Conservation (phyloP, 1,140 invertebrate genomes). For the Drosophila burlai region DNA sequence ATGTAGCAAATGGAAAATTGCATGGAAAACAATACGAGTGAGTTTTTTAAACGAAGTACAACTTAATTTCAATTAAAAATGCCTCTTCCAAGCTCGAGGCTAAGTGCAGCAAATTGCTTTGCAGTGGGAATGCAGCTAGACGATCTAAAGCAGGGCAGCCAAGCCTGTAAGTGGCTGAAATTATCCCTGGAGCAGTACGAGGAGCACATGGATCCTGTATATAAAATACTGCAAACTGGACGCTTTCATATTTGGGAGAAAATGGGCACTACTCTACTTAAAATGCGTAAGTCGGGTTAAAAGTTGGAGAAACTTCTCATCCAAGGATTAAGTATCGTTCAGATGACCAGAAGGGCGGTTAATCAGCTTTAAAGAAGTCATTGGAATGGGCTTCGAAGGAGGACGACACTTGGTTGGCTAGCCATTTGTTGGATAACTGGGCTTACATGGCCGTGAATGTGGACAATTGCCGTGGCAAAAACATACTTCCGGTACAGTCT, state of each 20-base stretch:
- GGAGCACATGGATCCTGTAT: conserved; percentile 17
- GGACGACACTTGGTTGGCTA: background rate
- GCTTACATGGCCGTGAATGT: conserved; percentile 12
- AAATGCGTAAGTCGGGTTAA: background rate
- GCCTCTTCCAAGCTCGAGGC: conserved; percentile 18
- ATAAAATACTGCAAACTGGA: conserved; percentile 18
- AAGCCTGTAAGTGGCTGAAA: too few species aligned
- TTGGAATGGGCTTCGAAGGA: background rate
- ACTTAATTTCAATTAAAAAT: fast-evolving
- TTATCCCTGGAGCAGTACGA: conserved; percentile 38
- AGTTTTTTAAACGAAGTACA: background rate
- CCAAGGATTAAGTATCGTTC: too few species aligned
- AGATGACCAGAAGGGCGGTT: conserved; percentile 11
- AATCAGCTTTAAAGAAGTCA: background rate
- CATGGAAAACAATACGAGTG: conserved; percentile 42
- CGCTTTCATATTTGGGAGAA: conserved; percentile 36
- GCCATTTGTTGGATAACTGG: conserved; percentile 13
- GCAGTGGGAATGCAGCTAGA: conserved; percentile 30
- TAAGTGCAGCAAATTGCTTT: conserved; percentile 49
- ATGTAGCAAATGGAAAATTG: conserved; percentile 45
- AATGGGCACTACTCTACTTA: conserved; percentile 4
- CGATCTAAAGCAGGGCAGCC: too few species aligned
- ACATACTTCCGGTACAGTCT: conserved; percentile 34
- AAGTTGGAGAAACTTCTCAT: too few species aligned
- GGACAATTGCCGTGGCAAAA: conserved; percentile 31